Evolutionary conservation across 1,140 invertebrate genomes (phyloP), one percentile per base, ranked within the genome.

Genomic region (Pogonus chalceus): DNA sequence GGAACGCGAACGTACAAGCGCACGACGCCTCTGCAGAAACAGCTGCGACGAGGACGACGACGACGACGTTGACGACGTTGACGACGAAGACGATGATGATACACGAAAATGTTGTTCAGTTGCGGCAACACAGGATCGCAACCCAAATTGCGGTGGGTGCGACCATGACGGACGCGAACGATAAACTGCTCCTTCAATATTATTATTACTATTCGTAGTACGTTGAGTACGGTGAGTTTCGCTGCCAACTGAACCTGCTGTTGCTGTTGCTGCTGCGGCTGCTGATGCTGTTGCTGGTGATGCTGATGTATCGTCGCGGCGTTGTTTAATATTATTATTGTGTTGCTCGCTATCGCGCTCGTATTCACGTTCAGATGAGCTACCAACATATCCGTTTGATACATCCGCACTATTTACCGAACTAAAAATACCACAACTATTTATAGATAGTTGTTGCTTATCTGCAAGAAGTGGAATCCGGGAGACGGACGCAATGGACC

Each of bases 301-400:
- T 60, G 50, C 55, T 54, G 24, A 60, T 51, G 51, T 60, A 58
- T 55, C 63, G 63, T 54, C 63, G 60, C 57, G 62, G 47, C 37
- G 57, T 48, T 31, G 54, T 51, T 56, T 62, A 59, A 20, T 61
- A 56, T 54, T 58, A 35, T n/a, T n/a, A n/a, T 60, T 52, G 48
- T 51, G 49, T 46, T 50, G 54, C 35, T 21, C 50, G 23, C 31
- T 54, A 49, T 54, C 68, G 55, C 67, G 70, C 65, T 67, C 66
- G 67, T 66, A 65, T 7, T 31, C 63, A 69, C 69, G 62, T 67
- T 70, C 64, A 74, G 74, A 70, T 72, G 74, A 62, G 68, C 69
- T 64, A 69, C 70, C 63, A 71, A 68, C 69, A 69, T 69, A 64
- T 73, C 72, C 63, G 73, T 72, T 31, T 65, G 68, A 71, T 54